Evolutionary conservation across 2,113 vertebrate genomes (phyloP).

Genomic region (Sinocyclocheilus rhinocerous): DNA sequence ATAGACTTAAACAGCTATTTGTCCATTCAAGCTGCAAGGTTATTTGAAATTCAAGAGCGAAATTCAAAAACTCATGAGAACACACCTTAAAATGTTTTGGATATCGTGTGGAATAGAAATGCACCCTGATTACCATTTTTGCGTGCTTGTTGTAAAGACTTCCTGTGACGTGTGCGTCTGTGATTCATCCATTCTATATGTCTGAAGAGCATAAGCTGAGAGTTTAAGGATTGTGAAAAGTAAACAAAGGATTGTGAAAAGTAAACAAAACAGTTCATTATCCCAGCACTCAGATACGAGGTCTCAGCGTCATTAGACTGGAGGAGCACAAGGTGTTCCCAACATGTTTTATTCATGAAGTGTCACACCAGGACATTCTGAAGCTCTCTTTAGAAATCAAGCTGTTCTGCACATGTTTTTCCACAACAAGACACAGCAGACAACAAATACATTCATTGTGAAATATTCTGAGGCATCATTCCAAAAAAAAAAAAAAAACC

Average conservation of each 20-base stretch:
- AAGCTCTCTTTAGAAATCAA: neutral
- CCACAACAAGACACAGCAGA: neutral
- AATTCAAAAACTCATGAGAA: too few species aligned
- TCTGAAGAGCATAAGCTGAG: neutral
- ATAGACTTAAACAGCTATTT: neutral
- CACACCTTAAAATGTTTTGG: neutral
- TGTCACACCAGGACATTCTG: neutral
- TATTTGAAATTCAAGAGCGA: neutral
- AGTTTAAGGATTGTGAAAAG: neutral
- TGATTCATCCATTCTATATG: neutral
- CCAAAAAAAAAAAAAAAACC: neutral
- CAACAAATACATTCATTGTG: neutral
- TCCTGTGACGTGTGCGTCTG: neutral
- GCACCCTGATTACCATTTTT: neutral
- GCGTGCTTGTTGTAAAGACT: neutral
- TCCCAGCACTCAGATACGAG: neutral
- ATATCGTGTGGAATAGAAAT: neutral
- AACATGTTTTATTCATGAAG: slow-evolving; percentile 17
- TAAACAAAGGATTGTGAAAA: neutral
- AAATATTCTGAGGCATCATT: neutral
- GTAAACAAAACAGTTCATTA: neutral
- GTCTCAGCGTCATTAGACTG: neutral
- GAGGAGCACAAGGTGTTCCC: neutral
- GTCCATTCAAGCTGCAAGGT: neutral
- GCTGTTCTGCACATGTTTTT: neutral